phyloP scores from a whole-genome alignment of 2,113 vertebrate species.

The Catharus fuscescens region DNA sequence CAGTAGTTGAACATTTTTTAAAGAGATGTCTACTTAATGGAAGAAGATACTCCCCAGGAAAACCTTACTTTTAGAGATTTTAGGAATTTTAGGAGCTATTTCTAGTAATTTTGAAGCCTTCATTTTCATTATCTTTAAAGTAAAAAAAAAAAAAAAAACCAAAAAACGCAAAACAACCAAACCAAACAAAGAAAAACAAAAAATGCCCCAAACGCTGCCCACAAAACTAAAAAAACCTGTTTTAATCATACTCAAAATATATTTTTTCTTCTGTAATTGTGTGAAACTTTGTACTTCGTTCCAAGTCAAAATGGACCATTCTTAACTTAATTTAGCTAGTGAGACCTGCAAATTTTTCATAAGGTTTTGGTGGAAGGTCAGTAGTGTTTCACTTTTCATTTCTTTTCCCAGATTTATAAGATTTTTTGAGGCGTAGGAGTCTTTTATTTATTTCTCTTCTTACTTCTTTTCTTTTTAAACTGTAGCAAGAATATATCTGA shows the following conservation, averaged over 20 bases:
- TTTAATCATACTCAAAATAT: not conserved
- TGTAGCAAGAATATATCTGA: not conserved
- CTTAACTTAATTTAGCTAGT: not conserved
- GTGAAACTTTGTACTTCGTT: not conserved
- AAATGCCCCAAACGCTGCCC: too few relatives aligned
- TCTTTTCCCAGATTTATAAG: not conserved
- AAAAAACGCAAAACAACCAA: not conserved
- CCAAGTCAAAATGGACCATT: not conserved
- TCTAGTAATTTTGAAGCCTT: not conserved
- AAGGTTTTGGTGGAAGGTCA: fast-evolving
- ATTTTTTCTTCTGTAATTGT: not conserved
- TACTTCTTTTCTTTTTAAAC: not conserved
- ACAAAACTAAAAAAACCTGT: not conserved
- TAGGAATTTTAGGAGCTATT: not conserved
- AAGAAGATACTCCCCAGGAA: not conserved
- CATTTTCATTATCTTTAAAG: not conserved
- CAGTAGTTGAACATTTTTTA: not conserved
- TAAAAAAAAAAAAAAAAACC: not conserved
- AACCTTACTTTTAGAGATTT: not conserved
- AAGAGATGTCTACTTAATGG: not conserved
- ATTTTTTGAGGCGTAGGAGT: fast-evolving
- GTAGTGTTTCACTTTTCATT: not conserved
- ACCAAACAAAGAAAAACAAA: too few relatives aligned
- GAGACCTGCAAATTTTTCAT: not conserved
- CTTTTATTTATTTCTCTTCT: not conserved